These are phyloP conservation scores for Apolygus lucorum DNA, from an alignment of 1,140 invertebrate genomes.

Conservation along the genomic window DNA sequence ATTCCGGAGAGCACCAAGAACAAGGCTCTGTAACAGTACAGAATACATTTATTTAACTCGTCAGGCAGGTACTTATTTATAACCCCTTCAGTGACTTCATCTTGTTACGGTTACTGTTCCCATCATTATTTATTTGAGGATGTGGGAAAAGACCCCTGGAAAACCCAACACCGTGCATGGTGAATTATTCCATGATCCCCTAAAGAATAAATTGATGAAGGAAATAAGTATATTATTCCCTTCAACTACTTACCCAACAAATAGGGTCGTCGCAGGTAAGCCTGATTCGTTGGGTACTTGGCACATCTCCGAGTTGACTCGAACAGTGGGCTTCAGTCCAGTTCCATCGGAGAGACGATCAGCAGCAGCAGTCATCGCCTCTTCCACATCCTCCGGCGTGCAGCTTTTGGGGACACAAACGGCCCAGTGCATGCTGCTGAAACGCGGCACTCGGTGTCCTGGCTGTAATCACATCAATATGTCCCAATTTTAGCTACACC, in stretches of 20 bases:
- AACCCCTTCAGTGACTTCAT: no score
- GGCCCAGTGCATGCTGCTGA: constrained; percentile 52
- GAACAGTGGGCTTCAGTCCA: constrained; percentile 45
- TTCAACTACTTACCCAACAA: constrained; percentile 30
- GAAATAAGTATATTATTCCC: no score
- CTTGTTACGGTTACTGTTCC: no score
- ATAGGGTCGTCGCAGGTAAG: constrained; percentile 24
- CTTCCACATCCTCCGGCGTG: constrained; percentile 46
- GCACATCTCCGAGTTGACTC: constrained; percentile 52
- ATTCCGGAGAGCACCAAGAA: constrained; percentile 18
- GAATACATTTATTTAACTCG: no score
- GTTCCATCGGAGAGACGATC: constrained; percentile 41
- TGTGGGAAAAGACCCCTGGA: no score
- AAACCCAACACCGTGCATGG: no score
- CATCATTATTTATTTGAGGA: no score
- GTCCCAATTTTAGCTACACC: not conserved
- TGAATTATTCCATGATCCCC: no score
- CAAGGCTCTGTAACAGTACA: constrained; percentile 12
- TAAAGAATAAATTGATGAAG: no score
- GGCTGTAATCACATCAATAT: constrained; percentile 42
- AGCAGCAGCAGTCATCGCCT: constrained; percentile 43
- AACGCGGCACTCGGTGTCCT: constrained; percentile 54
- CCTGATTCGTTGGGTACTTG: constrained; percentile 35
- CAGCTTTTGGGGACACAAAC: constrained; percentile 52
- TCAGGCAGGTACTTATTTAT: no score